These are phyloP conservation scores for Notodonta ziczac DNA, from an alignment of 2,888 invertebrate genomes.

Conservation along the genomic window DNA sequence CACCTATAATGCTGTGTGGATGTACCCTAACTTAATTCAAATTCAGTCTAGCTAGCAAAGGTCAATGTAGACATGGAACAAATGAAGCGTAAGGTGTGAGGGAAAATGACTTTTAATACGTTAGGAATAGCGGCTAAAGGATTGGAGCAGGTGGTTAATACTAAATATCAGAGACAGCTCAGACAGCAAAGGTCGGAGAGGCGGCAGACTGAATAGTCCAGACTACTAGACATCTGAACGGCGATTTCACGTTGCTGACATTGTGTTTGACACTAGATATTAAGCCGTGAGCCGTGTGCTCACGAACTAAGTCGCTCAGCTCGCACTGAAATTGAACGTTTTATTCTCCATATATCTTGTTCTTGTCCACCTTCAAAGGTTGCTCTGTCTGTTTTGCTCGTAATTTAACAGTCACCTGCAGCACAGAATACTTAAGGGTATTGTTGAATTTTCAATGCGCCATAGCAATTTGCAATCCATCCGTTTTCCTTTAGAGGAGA, in stretches of 20 bases:
- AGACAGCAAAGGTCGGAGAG: slow-evolving; percentile 19
- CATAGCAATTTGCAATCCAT: too few species aligned
- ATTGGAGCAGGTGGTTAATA: slow-evolving; percentile 8
- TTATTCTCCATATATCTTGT: too few species aligned
- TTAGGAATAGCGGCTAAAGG: slow-evolving; percentile 3
- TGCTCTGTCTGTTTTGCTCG: too few species aligned
- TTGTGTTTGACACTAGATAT: not conserved
- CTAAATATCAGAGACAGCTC: slow-evolving; percentile 9
- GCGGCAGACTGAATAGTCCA: slow-evolving; percentile 26
- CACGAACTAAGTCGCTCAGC: too few species aligned
- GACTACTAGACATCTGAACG: slow-evolving; percentile 25
- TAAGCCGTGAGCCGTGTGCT: not conserved
- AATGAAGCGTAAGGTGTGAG: slow-evolving; percentile 17
- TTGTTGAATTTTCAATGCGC: too few species aligned
- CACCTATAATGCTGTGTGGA: not conserved
- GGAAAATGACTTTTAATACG: slow-evolving; percentile 13
- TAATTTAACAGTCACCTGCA: too few species aligned
- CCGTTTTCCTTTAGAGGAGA: too few species aligned
- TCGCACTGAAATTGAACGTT: too few species aligned
- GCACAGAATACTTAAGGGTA: too few species aligned
- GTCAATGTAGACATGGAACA: slow-evolving; percentile 18
- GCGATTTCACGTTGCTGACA: slow-evolving; percentile 12
- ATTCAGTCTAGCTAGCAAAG: slow-evolving; percentile 23
- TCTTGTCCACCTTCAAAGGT: too few species aligned
- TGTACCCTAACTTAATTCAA: slow-evolving; percentile 19